Conservation (phyloP, 37 sponge, comb jelly and placozoan species). For the Oscarella lobularis region DNA sequence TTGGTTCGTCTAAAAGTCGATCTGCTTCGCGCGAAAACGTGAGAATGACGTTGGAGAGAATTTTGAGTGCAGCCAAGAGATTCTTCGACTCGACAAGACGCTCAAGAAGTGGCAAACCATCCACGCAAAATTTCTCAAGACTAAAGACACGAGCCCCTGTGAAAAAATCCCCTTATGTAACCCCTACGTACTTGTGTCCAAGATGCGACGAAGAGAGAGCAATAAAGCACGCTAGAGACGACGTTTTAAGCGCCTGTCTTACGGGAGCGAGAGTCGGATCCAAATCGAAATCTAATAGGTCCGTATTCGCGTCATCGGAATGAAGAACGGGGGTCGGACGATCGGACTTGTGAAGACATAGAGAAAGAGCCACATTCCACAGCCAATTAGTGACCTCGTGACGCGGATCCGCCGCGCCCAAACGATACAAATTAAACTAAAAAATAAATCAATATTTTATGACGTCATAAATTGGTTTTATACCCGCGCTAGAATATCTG, state of each 20-base stretch:
- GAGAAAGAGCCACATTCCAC: neutral
- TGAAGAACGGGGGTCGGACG: neutral
- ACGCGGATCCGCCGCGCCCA: too few relatives aligned
- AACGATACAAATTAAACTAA: too few relatives aligned
- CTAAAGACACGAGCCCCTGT: neutral
- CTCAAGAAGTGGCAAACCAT: neutral
- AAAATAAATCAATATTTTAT: too few relatives aligned
- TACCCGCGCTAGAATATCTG: neutral
- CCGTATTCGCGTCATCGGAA: neutral
- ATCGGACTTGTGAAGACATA: neutral
- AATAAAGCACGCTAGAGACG: neutral
- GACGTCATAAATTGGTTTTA: too few relatives aligned
- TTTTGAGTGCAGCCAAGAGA: neutral
- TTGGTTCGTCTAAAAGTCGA: neutral
- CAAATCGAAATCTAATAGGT: neutral
- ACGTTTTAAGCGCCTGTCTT: neutral
- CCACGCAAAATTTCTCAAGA: neutral
- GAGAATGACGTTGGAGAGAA: neutral
- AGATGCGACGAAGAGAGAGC: neutral
- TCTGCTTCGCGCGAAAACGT: neutral
- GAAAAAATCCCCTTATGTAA: too few relatives aligned
- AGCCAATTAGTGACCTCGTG: neutral
- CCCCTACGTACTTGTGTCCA: neutral
- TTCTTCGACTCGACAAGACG: neutral
- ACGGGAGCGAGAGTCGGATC: neutral